phyloP scores from a whole-genome alignment of 2,797 vertebrate species.

The Microctenopoma steveboyesi region DNA sequence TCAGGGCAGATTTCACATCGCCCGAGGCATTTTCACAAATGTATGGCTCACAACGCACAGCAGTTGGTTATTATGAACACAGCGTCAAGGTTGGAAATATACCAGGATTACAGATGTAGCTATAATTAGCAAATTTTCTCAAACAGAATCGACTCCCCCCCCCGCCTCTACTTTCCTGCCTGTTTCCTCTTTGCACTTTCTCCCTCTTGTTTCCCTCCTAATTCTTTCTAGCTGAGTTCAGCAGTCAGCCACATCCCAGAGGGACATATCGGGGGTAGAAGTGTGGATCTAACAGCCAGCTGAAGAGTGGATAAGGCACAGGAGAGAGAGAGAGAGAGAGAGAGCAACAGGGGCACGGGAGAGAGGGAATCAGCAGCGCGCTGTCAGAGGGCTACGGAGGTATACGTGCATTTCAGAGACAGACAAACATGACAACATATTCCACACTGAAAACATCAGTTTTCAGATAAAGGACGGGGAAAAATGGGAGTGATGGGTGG shows the following conservation, averaged over 20 bases:
- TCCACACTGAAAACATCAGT: slow-evolving; percentile 6
- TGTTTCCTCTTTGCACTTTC: background rate
- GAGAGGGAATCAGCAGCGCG: slow-evolving; percentile 34
- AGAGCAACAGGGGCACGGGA: background rate
- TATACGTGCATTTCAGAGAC: slow-evolving; percentile 39
- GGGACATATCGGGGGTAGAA: slow-evolving; percentile 52
- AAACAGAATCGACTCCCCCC: background rate
- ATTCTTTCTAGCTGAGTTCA: slow-evolving; percentile 57
- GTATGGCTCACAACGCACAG: slow-evolving; percentile 1
- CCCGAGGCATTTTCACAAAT: slow-evolving; percentile 12
- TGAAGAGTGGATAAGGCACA: slow-evolving; percentile 33
- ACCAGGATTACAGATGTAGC: background rate
- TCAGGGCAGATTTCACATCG: slow-evolving; percentile 18
- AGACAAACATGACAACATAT: slow-evolving; percentile 13
- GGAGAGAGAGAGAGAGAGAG: background rate
- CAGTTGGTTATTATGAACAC: background rate
- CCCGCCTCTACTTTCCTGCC: background rate
- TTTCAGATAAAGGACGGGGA: slow-evolving; percentile 8
- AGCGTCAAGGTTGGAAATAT: slow-evolving; percentile 18
- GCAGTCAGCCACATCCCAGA: slow-evolving; percentile 51
- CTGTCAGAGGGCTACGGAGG: slow-evolving; percentile 29
- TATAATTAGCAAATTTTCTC: background rate
- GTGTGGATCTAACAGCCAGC: slow-evolving; percentile 50
- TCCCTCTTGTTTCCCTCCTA: slow-evolving; percentile 1
- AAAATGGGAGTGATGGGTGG: background rate